Conservation (phyloP, 2,797 vertebrate genomes). For the Cuniculus paca region DNA sequence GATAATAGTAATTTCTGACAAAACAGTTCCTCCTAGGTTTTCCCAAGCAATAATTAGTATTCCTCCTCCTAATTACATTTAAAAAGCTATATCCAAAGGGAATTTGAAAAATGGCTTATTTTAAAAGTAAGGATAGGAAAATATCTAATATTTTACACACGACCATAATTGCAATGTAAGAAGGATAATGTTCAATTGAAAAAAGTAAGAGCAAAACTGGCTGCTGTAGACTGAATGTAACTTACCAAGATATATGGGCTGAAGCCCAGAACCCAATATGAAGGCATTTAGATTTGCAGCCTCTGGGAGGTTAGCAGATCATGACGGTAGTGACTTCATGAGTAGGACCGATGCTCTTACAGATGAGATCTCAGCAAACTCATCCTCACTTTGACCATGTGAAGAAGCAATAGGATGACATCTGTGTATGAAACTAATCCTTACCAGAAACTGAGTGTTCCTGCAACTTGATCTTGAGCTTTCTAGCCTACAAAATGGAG, state of each 20-base stretch:
- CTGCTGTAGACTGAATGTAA: background rate
- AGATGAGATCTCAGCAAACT: background rate
- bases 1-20: background rate
- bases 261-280: background rate
- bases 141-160: background rate
- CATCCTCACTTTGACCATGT: background rate
- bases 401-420: background rate
- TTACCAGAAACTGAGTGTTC: background rate
- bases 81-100: background rate
- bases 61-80: background rate
- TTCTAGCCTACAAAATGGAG: background rate
- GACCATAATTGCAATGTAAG: background rate
- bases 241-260: too few relatives aligned
- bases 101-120: background rate
- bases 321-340: background rate
- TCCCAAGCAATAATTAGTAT: background rate
- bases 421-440: background rate
- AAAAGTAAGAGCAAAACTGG: background rate
- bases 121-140: conserved; percentile 32
- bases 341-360: background rate
- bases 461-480: background rate
- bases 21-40: background rate
- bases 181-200: background rate
- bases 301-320: too few relatives aligned
- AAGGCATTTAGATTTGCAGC: background rate